Base-by-base conservation (phyloP, 2,888 invertebrate genomes). In the Heliconius hortense region DNA sequence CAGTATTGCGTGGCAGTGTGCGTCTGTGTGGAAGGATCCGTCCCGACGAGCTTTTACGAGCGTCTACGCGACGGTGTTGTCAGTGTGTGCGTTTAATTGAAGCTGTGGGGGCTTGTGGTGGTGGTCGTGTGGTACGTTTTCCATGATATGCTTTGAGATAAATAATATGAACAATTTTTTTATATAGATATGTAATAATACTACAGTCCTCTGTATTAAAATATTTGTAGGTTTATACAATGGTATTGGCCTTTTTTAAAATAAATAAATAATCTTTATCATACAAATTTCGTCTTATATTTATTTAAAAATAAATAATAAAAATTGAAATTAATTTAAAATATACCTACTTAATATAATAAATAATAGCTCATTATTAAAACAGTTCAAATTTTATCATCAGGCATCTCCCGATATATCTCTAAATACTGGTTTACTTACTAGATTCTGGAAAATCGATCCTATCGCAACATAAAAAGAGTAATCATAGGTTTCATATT, bases 391-490 rank as follows among this genome's bases (percentile, higher is more conserved):
- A 26, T n/a, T 60, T 59, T 35, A 7, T 26, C 31, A 10, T 72
- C n/a, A n/a, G n/a, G n/a, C n/a, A 69, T 80, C 77, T 63, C 26
- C 43, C 75, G 68, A 79, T 73, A 2, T 63, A 73, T 81, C 82
- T 68, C 62, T 64, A 75, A 28, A n/a, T 71, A 85, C 72, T 26
- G 77, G n/a, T n/a, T n/a, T n/a, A n/a, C n/a, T n/a, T n/a, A n/a
- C n/a, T n/a, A n/a, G n/a, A n/a, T 77, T 78, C 79, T 80, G 80
- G 79, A 84, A 87, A 87, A 92, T 92, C 92, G 92, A 92, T 92
- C 79, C 84, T 82, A 81, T 82, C 84, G 85, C 84, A 85, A 81
- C 80, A 80, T 81, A 75, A 76, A 83, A 84, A 82, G 84, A 81
- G 82, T 78, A 86, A 88, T 89, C 79, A 82, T 73, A 73, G 75